phyloP scores from a whole-genome alignment of 2,113 vertebrate genomes.

The Cryptotis parvus region DNA sequence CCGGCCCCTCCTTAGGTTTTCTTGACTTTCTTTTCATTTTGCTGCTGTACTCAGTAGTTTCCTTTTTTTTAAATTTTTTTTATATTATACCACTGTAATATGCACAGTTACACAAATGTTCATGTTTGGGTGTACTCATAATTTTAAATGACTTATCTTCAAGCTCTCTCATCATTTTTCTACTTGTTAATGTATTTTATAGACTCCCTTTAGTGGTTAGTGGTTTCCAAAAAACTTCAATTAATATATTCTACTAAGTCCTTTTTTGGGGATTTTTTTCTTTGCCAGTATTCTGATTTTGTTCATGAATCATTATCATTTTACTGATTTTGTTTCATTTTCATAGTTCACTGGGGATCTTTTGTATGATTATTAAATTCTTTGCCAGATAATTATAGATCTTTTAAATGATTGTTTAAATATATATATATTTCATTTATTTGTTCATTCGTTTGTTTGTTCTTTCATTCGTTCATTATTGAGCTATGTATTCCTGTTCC shows the following conservation, averaged over 20 bases:
- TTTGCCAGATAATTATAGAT: conserved; percentile 23
- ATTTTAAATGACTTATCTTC: neutral
- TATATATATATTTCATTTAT: neutral
- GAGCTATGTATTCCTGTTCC: neutral
- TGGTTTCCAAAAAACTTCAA: neutral
- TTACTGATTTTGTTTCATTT: conserved; percentile 11
- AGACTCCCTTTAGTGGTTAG: neutral
- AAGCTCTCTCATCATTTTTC: neutral
- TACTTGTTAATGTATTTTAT: neutral
- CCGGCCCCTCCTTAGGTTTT: too few relatives aligned
- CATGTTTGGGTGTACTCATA: too few relatives aligned
- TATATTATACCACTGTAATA: too few relatives aligned
- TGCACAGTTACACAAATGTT: too few relatives aligned
- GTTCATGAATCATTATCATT: neutral
- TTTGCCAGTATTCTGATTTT: conserved; percentile 34
- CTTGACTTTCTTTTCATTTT: neutral
- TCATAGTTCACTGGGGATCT: neutral
- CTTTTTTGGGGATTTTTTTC: neutral
- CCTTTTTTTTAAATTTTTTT: too few relatives aligned
- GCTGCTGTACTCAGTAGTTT: neutral
- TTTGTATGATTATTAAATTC: neutral
- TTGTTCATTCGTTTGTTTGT: too few relatives aligned
- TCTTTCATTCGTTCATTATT: too few relatives aligned
- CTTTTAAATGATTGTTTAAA: neutral
- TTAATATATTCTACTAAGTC: neutral